Evolutionary conservation across 2,888 invertebrate species (phyloP), one percentile per base, ranked within the genome.

Genomic region (Mesorhabditis sp.): DNA sequence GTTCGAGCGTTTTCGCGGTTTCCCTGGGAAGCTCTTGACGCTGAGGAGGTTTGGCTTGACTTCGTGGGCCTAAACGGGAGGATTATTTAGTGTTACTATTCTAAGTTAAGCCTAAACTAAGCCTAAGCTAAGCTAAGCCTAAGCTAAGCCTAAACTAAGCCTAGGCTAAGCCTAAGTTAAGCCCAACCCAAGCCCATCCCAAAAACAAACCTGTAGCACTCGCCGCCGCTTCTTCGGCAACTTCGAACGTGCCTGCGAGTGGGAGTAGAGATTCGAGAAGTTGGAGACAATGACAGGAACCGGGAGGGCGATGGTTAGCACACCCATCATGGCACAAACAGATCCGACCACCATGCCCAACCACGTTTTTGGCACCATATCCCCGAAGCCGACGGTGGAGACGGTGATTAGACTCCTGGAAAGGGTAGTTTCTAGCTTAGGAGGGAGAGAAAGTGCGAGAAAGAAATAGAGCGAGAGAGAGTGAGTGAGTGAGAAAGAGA

Each of bases 311-410:
- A 83, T 83, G 4, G 83, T 83, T 43, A 83, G 76, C 28, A 83
- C 82, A 62, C 83, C 83, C 82, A 82, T 83, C 64, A 83, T 71
- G 4, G 83, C 83, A 70, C 83, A 83, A 10, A 83, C 70, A 13
- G 82, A 80, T 10, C 83, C 83, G 45, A 83, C 83, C 13, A 83
- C 67, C 82, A 82, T 83, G 15, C 83, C 83, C 10, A 81, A 76
- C 44, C 79, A 80, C 28, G 82, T 82, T 65, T 80, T 79, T 10
- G 79, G 80, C 42, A 73, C 80, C 80, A 80, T 81, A 63, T 81
- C 82, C 5, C 82, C 82, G 67, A 81, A 82, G 1, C 82, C 82
- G 4, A 81, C 80, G 5, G 82, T 82, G 43, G 80, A 81, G 50
- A 82, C 80, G 6, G 82, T 82, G 63, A 82, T 79, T 13, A 82